Evolutionary conservation across 2,888 invertebrate species (phyloP).

Genomic region (Dermolepida albohirtum): DNA sequence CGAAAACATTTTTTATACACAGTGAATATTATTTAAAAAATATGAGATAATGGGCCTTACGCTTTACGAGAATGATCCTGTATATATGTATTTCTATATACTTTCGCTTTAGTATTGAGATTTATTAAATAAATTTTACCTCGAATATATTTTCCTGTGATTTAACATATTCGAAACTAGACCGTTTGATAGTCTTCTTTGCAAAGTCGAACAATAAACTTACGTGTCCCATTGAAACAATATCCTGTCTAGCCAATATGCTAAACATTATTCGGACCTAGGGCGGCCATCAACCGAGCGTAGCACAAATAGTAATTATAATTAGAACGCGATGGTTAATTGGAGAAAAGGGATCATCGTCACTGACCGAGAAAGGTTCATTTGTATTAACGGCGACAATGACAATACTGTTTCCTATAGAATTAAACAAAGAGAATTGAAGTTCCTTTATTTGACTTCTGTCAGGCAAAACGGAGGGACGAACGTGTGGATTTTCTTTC

Average conservation of each 20-base stretch:
- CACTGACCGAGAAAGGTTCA: conserved; percentile 38
- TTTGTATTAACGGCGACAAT: conserved; percentile 31
- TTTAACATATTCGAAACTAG: too few relatives aligned
- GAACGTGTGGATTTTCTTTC: conserved; percentile 9
- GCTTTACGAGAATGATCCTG: too few relatives aligned
- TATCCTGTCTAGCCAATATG: conserved; percentile 3
- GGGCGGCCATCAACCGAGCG: conserved; percentile 3
- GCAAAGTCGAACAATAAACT: conserved; percentile 9
- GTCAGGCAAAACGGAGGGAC: not conserved
- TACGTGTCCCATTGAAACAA: not conserved
- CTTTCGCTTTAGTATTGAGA: too few relatives aligned
- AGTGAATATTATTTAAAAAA: too few relatives aligned
- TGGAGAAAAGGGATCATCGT: conserved; percentile 50
- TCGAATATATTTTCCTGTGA: too few relatives aligned
- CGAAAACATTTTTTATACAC: too few relatives aligned
- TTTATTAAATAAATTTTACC: too few relatives aligned
- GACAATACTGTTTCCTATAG: conserved; percentile 21
- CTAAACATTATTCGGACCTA: conserved; percentile 9
- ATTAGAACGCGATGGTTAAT: conserved; percentile 53
- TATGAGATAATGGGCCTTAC: too few relatives aligned
- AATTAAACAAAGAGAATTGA: conserved; percentile 20
- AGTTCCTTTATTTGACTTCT: conserved; percentile 26
- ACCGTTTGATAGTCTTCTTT: too few relatives aligned
- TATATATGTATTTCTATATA: too few relatives aligned
- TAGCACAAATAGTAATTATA: conserved; percentile 50